Percentiles rank a stretch among this genome's conserved stretches.
These are phyloP conservation scores for Drosophila kepulauana DNA, from an alignment of 1,140 invertebrate genomes.

Conservation along the genomic window DNA sequence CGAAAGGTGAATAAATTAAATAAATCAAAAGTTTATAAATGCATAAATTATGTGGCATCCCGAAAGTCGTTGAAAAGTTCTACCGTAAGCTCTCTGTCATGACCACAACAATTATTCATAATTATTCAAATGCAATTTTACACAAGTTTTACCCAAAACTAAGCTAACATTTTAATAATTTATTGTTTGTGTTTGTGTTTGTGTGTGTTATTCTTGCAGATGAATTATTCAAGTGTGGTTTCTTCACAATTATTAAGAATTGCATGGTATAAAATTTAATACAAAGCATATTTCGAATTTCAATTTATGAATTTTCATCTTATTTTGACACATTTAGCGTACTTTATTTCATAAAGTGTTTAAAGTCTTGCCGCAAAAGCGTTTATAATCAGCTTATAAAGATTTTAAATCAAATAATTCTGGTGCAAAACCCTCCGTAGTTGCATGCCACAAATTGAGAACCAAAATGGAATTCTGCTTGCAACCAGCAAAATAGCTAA, in stretches of 20 bases:
- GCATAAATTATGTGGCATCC: slow-evolving; percentile 37
- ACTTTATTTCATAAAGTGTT: background rate
- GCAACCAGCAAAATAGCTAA: slow-evolving; percentile 7
- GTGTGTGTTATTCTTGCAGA: background rate
- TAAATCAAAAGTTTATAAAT: slow-evolving; percentile 44
- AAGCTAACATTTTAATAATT: slow-evolving; percentile 9
- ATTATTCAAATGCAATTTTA: slow-evolving; percentile 44
- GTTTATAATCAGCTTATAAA: background rate
- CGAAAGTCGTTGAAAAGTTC: slow-evolving; percentile 18
- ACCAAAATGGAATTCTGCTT: background rate
- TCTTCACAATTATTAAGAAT: background rate
- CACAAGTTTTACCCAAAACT: background rate
- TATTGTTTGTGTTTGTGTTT: background rate
- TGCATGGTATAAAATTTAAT: background rate
- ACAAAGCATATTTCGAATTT: background rate
- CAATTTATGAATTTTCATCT: background rate
- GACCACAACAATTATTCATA: slow-evolving; percentile 33
- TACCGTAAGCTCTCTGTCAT: slow-evolving; percentile 17
- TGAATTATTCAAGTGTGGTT: background rate
- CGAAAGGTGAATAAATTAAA: slow-evolving; percentile 38
- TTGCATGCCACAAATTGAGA: background rate
- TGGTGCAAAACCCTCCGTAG: background rate
- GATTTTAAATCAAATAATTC: background rate
- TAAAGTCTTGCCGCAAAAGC: slow-evolving; percentile 1
- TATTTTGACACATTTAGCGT: background rate